Conservation (phyloP, 2,797 vertebrate species). For the Enteromius mattozi region DNA sequence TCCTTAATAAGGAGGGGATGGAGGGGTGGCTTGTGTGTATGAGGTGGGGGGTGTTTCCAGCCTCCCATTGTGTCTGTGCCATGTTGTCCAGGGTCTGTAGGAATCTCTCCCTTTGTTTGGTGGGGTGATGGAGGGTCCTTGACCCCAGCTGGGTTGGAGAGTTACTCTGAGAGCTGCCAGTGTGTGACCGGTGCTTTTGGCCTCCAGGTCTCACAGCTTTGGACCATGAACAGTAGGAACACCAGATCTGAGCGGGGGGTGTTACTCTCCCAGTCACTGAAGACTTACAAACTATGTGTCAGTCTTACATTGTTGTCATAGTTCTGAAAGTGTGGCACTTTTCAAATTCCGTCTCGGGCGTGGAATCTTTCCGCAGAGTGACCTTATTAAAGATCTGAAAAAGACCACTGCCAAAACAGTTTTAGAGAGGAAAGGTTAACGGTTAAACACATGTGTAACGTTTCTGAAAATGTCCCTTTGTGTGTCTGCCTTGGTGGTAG, state of each 20-base stretch:
- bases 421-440: constrained; percentile 36
- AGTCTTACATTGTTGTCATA: constrained; percentile 63
- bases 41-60: constrained; percentile 34
- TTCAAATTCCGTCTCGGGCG: constrained; percentile 25
- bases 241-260: constrained; percentile 18
- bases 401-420: constrained; percentile 14
- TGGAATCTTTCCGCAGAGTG: constrained; percentile 57
- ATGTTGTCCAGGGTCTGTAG: constrained; percentile 56
- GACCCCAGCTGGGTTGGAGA: constrained; percentile 68
- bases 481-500: constrained; percentile 18
- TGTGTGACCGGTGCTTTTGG: constrained; percentile 60
- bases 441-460: not conserved
- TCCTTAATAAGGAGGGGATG: constrained; percentile 36
- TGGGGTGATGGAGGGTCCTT: constrained; percentile 72
- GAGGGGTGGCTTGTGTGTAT: constrained; percentile 29
- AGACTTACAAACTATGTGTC: constrained; percentile 46
- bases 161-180: constrained; percentile 62
- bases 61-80: constrained; percentile 51
- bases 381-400: constrained; percentile 31
- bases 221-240: constrained; percentile 55
- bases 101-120: constrained; percentile 64
- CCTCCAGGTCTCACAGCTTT: constrained; percentile 55
- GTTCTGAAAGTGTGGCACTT: constrained; percentile 47
- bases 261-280: constrained; percentile 10
- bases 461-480: not conserved